Evolutionary conservation across 2,113 vertebrate species (phyloP), one percentile per base, ranked within the genome.

Genomic region (Motacilla tschutschensis): DNA sequence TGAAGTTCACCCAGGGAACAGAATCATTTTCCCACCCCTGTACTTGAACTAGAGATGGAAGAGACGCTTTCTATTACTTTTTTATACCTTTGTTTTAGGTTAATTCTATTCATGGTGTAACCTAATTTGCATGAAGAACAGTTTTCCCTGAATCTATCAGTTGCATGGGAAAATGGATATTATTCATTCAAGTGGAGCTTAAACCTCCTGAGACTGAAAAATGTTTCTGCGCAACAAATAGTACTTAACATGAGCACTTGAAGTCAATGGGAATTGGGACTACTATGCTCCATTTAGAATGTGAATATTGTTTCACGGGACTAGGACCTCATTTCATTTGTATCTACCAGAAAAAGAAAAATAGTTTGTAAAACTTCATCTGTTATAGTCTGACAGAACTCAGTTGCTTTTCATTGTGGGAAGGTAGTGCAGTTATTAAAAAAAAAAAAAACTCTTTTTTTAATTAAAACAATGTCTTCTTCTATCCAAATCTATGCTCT

Each of bases 221-320:
- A 89, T 92, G 12, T 74, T 84, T 86, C 82, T 83, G 55, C 28
- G 72, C 64, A 93, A 89, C 79, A 95, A 85, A 70, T 83, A 82
- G 63, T 89, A 77, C 60, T 87, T 91, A 85, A 88, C 67, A 85
- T 29, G 82, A 93, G 40, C 79, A 87, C 84, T 93, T 80, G 75
- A 94, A 89, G 72, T 85, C 79, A 85, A 71, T 83, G 91, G 55
- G 79, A 93, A 90, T 64, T 83, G 80, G 78, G 78, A 88, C 19
- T 83, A 78, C 80, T 81, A 38, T 81, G 70, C 65, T 89, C 74
- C 46, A 38, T 81, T 85, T 85, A 90, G 62, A 83, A 85, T 80
- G 38, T 75, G 90, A 85, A 35, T 80, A 85, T 50, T 75, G 10
- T 79, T 93, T 76, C 55, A 71, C 20, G 57, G 54, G 33, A 81